Evolutionary conservation across 2,113 vertebrate species (phyloP).

Genomic region (Nycticebus coucang): DNA sequence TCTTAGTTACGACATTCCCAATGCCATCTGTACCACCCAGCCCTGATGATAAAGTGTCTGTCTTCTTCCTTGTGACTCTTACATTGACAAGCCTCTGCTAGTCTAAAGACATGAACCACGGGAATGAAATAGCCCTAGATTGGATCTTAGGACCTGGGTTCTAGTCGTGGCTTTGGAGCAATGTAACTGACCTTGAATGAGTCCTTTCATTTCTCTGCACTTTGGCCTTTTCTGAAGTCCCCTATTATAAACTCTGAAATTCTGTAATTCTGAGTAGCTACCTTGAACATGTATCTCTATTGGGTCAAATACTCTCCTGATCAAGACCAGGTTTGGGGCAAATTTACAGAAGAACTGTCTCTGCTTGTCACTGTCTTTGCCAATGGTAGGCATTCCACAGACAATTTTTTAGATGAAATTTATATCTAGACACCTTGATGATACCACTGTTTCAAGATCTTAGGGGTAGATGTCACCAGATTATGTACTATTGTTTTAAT

Average conservation of each 20-base stretch:
- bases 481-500: constrained; percentile 43
- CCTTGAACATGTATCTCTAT: background rate
- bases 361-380: background rate
- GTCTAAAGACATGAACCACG: background rate
- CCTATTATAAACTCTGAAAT: background rate
- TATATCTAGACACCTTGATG: constrained; percentile 1
- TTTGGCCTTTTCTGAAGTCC: constrained; percentile 29
- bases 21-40: background rate
- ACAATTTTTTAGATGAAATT: background rate
- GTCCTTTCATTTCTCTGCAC: background rate
- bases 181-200: background rate
- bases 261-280: background rate
- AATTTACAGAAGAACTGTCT: background rate
- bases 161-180: background rate
- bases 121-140: background rate
- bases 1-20: background rate
- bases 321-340: background rate
- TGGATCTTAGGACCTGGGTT: background rate
- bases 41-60: background rate
- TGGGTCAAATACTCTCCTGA: background rate
- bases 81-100: background rate
- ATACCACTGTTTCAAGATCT: constrained; percentile 41
- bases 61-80: background rate
- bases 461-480: background rate
- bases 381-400: background rate